Evolutionary conservation across 2,113 vertebrate genomes (phyloP).

Genomic region (Sapayoa aenigma): DNA sequence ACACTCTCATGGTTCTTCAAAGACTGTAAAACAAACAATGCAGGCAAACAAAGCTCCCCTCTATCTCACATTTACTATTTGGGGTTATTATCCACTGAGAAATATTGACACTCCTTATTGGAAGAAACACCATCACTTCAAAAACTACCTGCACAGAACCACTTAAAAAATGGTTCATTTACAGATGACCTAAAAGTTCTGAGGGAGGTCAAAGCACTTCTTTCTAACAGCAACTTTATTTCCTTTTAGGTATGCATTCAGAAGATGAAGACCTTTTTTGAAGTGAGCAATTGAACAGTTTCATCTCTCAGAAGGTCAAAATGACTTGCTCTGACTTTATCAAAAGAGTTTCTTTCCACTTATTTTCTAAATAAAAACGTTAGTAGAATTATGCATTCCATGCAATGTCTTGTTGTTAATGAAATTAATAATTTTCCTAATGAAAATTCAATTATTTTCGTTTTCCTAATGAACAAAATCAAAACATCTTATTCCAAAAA

Average conservation of each 20-base stretch:
- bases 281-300: background rate
- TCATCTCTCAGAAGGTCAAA: background rate
- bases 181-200: background rate
- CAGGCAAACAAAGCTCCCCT: background rate
- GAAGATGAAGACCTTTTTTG: background rate
- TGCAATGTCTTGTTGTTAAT: background rate
- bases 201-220: background rate
- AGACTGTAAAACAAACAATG: background rate
- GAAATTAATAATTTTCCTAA: background rate
- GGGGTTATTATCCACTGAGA: background rate
- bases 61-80: background rate
- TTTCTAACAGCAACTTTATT: background rate
- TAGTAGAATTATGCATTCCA: background rate
- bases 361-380: background rate
- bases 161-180: background rate
- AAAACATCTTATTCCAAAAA: background rate
- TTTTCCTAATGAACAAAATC: background rate
- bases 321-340: background rate
- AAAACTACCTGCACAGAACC: background rate
- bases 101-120: background rate
- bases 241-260: background rate
- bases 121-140: background rate
- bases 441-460: background rate
- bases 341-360: background rate
- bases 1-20: background rate